phyloP scores from a whole-genome alignment of 2,113 vertebrate genomes.

The Zosterops hypoxanthus region DNA sequence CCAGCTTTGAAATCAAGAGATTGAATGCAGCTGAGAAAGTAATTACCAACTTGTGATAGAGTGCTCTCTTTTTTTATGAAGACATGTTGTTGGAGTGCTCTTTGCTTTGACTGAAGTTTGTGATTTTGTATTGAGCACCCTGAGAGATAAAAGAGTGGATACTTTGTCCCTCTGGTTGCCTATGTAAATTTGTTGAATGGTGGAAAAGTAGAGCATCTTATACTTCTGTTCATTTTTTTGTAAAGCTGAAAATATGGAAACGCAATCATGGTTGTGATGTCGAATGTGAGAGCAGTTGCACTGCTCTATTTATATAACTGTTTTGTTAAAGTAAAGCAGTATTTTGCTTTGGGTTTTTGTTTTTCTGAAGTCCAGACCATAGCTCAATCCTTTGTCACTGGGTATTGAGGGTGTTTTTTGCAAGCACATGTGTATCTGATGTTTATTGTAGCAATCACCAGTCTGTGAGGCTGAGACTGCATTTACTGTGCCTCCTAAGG shows the following conservation, averaged over 20 bases:
- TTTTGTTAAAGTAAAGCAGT: background rate
- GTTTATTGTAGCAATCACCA: background rate
- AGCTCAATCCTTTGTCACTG: background rate
- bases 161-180: background rate
- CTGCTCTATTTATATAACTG: background rate
- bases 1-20: background rate
- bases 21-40: background rate
- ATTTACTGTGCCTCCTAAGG: background rate
- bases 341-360: background rate
- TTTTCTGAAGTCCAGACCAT: background rate
- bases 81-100: background rate
- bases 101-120: background rate
- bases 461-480: background rate
- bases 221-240: background rate
- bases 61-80: background rate
- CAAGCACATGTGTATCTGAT: background rate
- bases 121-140: background rate
- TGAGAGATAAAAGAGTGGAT: background rate
- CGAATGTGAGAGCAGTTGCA: background rate
- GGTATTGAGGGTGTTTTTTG: background rate
- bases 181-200: background rate
- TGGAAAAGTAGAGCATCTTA: background rate
- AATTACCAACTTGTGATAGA: background rate
- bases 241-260: background rate
- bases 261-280: background rate